These are phyloP conservation scores for Sminthurinus signatus DNA, from an alignment of 1,140 invertebrate genomes.

Conservation along the genomic window DNA sequence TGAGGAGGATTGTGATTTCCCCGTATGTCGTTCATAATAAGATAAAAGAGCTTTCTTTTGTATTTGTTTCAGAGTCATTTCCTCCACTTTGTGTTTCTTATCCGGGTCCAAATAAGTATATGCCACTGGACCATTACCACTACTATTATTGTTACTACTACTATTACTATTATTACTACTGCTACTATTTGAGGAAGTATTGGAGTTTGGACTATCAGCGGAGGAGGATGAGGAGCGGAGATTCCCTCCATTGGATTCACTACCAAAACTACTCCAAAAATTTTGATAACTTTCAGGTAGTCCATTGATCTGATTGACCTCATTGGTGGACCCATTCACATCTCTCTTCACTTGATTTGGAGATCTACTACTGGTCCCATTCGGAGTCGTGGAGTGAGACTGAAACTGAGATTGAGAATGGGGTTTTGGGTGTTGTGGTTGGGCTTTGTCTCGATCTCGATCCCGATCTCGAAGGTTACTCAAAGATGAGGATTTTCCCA, in stretches of 20 bases:
- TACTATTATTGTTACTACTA: not conserved
- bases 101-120: slow-evolving; percentile 67
- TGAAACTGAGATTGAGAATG: not conserved
- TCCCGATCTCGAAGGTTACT: slow-evolving; percentile 4
- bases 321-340: no score
- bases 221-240: no score
- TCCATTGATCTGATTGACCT: no score
- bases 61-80: slow-evolving; percentile 71
- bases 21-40: slow-evolving; percentile 68
- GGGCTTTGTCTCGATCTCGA: not conserved
- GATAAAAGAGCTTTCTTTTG: slow-evolving; percentile 79
- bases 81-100: slow-evolving; percentile 65
- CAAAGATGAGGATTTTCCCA: slow-evolving; percentile 17
- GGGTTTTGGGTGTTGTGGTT: slow-evolving; percentile 5
- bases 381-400: no score
- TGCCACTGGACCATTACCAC: slow-evolving; percentile 45
- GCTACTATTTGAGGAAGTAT: no score
- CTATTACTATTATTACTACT: not conserved
- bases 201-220: no score
- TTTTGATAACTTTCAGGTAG: slow-evolving; percentile 33
- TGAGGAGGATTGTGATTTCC: slow-evolving; percentile 26
- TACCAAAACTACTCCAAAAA: slow-evolving; percentile 35
- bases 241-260: slow-evolving; percentile 13
- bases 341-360: no score
- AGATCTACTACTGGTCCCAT: no score